phyloP scores from a whole-genome alignment of 2,113 vertebrate genomes.

The Periophthalmodon schlosseri region DNA sequence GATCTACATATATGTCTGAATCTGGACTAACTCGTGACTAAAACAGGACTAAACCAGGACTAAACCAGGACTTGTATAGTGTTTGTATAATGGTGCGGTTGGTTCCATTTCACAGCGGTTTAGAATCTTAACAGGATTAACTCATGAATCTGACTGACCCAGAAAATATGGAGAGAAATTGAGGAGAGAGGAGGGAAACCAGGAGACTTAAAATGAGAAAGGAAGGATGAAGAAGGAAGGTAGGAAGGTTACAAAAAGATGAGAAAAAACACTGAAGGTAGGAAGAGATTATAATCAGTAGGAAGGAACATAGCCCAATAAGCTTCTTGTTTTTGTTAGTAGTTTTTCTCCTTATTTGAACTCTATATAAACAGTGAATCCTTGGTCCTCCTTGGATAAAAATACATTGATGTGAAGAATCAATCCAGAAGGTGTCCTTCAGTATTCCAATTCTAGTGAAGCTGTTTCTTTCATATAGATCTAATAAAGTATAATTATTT shows the following conservation, averaged over 20 bases:
- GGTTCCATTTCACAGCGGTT: constrained; percentile 10
- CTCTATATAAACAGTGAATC: background rate
- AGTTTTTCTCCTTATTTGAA: background rate
- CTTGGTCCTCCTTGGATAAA: background rate
- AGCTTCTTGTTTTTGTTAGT: background rate
- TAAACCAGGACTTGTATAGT: background rate
- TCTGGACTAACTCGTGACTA: background rate
- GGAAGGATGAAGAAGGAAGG: background rate
- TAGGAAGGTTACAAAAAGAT: background rate
- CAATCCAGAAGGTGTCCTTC: background rate
- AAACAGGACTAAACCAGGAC: background rate
- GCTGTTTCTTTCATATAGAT: background rate
- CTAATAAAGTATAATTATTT: too few relatives aligned
- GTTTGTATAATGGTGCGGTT: background rate
- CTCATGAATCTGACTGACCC: constrained; percentile 11
- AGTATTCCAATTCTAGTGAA: background rate
- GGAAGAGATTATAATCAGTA: background rate
- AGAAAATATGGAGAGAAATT: constrained; percentile 2
- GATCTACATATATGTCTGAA: background rate
- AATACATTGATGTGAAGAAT: background rate
- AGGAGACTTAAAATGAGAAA: background rate
- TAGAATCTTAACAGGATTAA: constrained; percentile 11
- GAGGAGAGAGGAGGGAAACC: background rate
- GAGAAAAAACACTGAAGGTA: background rate
- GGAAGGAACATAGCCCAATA: background rate